Conservation (phyloP, 2,113 vertebrate genomes). For the rat (Rattus norvegicus) region DNA sequence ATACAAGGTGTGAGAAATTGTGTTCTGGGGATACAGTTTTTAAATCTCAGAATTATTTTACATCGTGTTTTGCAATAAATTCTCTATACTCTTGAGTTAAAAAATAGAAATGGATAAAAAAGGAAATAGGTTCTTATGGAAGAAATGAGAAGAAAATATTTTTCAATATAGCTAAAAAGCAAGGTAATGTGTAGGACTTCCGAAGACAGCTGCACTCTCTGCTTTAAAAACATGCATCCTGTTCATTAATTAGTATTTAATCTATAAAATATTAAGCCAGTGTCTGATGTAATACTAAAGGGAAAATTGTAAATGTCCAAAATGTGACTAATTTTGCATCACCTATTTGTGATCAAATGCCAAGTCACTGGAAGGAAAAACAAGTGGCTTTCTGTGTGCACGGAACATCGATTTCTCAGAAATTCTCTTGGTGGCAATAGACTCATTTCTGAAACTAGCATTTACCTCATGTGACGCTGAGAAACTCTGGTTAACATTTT, state of each 20-base stretch:
- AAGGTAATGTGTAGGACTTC: background rate
- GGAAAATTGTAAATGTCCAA: constrained; percentile 32
- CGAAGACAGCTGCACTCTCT: background rate
- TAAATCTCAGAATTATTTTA: background rate
- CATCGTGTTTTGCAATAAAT: background rate
- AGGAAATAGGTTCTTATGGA: background rate
- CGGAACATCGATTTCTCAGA: constrained; percentile 40
- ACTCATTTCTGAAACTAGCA: constrained; percentile 60
- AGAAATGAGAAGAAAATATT: background rate
- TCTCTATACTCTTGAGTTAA: background rate
- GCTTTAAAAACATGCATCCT: background rate
- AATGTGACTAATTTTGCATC: background rate
- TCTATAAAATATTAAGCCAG: background rate
- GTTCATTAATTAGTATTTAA: constrained; percentile 23
- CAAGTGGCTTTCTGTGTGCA: constrained; percentile 12
- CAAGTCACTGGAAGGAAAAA: constrained; percentile 29
- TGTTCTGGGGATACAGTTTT: background rate
- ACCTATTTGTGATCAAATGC: background rate
- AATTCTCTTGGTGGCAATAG: constrained; percentile 54
- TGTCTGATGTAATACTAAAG: background rate
- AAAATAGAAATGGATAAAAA: background rate
- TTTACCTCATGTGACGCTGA: constrained; percentile 45
- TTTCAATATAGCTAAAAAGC: background rate
- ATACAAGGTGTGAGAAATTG: background rate
- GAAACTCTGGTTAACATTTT: constrained; percentile 56